Conservation (phyloP, 1,140 invertebrate species). For the Coelopa frigida region DNA sequence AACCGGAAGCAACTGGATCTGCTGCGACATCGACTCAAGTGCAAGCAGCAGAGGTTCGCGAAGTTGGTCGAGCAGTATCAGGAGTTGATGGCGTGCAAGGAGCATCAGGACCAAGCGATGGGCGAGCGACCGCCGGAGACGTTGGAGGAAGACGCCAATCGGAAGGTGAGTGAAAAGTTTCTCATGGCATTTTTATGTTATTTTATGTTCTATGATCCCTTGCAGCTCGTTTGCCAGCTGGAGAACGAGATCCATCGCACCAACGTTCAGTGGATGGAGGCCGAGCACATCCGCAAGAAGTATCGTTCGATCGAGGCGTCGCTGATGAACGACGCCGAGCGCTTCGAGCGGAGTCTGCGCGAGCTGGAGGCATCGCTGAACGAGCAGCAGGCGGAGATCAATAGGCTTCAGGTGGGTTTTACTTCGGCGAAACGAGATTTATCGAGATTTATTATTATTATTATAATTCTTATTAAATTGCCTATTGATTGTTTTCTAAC, state of each 20-base stretch:
- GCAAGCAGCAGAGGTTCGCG: constrained; percentile 51
- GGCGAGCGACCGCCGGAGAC: constrained; percentile 47
- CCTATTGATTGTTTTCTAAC: not conserved
- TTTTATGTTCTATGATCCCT: constrained; percentile 7
- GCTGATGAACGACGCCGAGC: constrained; percentile 60
- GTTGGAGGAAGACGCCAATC: constrained; percentile 45
- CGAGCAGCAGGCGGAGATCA: constrained; percentile 63
- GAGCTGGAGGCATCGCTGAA: constrained; percentile 57
- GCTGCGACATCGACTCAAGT: constrained; percentile 58
- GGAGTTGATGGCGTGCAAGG: constrained; percentile 45
- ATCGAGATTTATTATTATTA: not conserved
- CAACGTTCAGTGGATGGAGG: constrained; percentile 71
- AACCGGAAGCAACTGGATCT: constrained; percentile 66
- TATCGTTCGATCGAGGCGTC: constrained; percentile 63
- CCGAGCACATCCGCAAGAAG: constrained; percentile 67
- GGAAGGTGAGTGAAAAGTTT: constrained; percentile 27
- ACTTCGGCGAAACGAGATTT: not conserved
- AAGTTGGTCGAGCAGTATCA: constrained; percentile 55
- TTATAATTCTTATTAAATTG: constrained; percentile 3
- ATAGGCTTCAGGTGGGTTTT: constrained; percentile 53
- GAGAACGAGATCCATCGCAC: constrained; percentile 71
- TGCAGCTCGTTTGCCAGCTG: constrained; percentile 59
- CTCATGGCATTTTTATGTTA: too few relatives aligned
- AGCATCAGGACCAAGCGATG: constrained; percentile 40
- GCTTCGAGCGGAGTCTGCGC: constrained; percentile 64